Evolutionary conservation across 2,797 vertebrate species (phyloP), one percentile per base, ranked within the genome.

Genomic region (Menidia menidia): DNA sequence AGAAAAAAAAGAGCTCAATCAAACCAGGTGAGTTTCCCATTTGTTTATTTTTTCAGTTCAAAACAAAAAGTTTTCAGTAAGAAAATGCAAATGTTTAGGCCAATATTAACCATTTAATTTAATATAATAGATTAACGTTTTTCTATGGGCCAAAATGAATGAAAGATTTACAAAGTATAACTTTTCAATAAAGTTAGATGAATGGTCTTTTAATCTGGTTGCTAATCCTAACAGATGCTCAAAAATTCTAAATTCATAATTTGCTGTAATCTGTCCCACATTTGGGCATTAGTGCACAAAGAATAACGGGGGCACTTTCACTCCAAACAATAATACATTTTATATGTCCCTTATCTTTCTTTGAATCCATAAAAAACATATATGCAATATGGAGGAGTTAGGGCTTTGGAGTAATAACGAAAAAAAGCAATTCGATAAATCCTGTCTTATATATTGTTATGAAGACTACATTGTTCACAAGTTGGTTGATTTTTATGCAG

Each of bases 401-500:
- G 8, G 7, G 10, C 35, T 7, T 39, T 39, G 7, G 10, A 10
- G 10, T 39, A 39, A 39, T 39, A 39, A 9, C 16, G 3, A 6
- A 42, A 8, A 1, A 44, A 35, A 57, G 42, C 0, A 41, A 14
- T 25, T 1, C 13, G 10, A 63, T 5, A 48, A 51, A 73, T 57
- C 9, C 42, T 65, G 19, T 65, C 4, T 2, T 67, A 41, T 67
- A 19, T 33, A 66, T 64, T 56, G 31, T 47, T 64, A 58, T 51
- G 32, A 56, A 68, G 14, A 61, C 41, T 60, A 41, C 71, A 63
- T 83, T 69, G 48, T 68, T 67, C 57, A 54, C 69, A 65, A 78
- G 54, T 87, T 74, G 87, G 80, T 83, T 88, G 82, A 86, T 81
- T 89, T 91, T 62, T 67, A 81, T 83, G 73, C 84, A 91, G 79